Base-by-base conservation (phyloP, 1,140 invertebrate genomes). In the Parapsyche elsis region DNA sequence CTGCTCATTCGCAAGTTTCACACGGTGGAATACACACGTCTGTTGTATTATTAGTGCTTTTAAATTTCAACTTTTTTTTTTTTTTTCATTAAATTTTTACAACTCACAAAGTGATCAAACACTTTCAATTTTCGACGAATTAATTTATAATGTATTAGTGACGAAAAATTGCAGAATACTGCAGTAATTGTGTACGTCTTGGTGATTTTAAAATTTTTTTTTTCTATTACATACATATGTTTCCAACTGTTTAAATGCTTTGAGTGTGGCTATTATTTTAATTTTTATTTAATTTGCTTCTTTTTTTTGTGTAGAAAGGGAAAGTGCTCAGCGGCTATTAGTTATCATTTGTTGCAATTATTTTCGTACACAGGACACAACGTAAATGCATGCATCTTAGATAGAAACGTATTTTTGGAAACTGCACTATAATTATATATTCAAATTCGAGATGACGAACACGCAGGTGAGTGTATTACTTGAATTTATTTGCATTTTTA, bases 361-460 rank as follows among this genome's bases (percentile, higher is more conserved):
- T 24, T 67, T 67, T 53, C 49, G 12, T 67, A 24, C 26, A 5
- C 10, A 67, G 26, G 23, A 67, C 64, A 67, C n/a, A n/a, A n/a
- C 64, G 16, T 53, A 67, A 67, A 26, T 67, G 64, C 64, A 67
- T 67, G 64, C 24, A 67, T 12, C 24, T 67, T 67, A 67, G 24
- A 12, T 67, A 26, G 21, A n/a, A 19, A 61, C 10, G 16, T 61
- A 61, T 19, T 61, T 19, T 61, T 21, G 57, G 21, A 21, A 16
- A 61, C 57, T 61, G 10, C 16, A 61, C 57, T 61, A 19, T 5
- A 19, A 1, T 67, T 26, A 2, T 53, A 53, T 53, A 53, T 16
- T 14, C 9, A 26, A 67, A 7, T 16, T 44, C 87, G 84, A 84
- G 79, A 89, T 89, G 88, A 89, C 88, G 85, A 89, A 89, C 87